Base-by-base conservation (phyloP, 2,888 invertebrate genomes). In the Vanessa cardui region DNA sequence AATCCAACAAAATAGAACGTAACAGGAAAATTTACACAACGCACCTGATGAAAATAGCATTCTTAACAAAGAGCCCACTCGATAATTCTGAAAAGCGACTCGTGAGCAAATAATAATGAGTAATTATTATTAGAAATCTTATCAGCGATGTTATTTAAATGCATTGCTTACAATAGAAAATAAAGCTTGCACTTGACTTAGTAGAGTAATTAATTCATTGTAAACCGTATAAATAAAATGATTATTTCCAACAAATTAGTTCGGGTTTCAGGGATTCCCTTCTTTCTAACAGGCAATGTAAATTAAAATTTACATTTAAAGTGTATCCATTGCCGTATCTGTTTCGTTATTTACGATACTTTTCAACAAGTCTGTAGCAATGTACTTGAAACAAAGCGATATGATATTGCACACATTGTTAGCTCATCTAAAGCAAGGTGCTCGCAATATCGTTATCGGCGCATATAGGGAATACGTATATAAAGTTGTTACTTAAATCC, bases 371-470 rank as follows among this genome's bases (percentile, higher is more conserved):
- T n/a, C 1, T 33, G 12, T 26, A 39, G 54, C 33, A 33, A 31
- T 56, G 54, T 56, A 56, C 8, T 31, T 33, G 54, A n/a, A 33
- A 54, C 54, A 56, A 3, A 56, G 33, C 54, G 52, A 56, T 56
- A 56, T 9, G 8, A 33, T 20, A 52, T 26, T n/a, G 2, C n/a
- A 31, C 15, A 31, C 15, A 21, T 5, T 21, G 12, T 50, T 50
- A 21, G 26, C 9, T 6, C 16, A 31, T 7, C 16, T 16, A 21
- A 16, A 54, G 21, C 6, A 31, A 54, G 8, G 16, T 21, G 9
- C 21, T 54, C n/a, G 31, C n/a, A 31, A 54, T 54, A 16, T 31
- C 31, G 52, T 31, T 31, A 54, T 54, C 52, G 31, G 6, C 18
- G 6, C 39, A 56, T 31, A 56, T 26, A 56, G 26, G 56, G 56